These are phyloP conservation scores for Rhagologus leucostigma DNA, from an alignment of 2,113 vertebrate genomes.

Conservation along the genomic window DNA sequence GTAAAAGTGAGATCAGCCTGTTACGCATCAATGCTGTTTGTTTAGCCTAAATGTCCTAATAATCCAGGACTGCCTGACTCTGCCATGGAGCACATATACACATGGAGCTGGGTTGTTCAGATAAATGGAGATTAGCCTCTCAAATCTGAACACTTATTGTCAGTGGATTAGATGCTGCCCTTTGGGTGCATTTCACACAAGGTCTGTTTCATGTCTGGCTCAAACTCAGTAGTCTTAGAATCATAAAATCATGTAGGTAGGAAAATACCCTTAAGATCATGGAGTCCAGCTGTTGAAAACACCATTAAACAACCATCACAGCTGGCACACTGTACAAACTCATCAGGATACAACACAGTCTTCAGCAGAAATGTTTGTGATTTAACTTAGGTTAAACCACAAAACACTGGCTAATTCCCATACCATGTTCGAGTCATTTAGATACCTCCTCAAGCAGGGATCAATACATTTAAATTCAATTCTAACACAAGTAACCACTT, in stretches of 20 bases:
- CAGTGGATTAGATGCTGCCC: not conserved
- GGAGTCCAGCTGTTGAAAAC: not conserved
- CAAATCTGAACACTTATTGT: not conserved
- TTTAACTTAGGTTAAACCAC: not conserved
- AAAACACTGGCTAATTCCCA: not conserved
- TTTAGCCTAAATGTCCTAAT: not conserved
- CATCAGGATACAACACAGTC: not conserved
- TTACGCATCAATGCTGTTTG: not conserved
- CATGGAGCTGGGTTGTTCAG: not conserved
- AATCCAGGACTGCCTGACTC: not conserved
- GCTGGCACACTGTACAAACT: not conserved
- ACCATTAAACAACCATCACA: not conserved
- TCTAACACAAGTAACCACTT: not conserved
- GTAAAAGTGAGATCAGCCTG: not conserved
- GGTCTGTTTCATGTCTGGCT: not conserved
- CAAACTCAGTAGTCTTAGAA: not conserved
- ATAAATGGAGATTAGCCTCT: not conserved
- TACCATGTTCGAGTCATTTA: not conserved
- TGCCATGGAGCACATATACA: not conserved
- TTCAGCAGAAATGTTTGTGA: not conserved
- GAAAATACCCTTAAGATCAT: not conserved
- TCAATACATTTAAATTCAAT: not conserved
- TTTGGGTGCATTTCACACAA: not conserved
- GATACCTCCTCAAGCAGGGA: not conserved
- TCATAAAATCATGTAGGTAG: not conserved